Percentiles rank a stretch among this genome's conserved stretches.
Conservation (phyloP, 2,113 vertebrate genomes). For the Muntiacus muntjak region DNA sequence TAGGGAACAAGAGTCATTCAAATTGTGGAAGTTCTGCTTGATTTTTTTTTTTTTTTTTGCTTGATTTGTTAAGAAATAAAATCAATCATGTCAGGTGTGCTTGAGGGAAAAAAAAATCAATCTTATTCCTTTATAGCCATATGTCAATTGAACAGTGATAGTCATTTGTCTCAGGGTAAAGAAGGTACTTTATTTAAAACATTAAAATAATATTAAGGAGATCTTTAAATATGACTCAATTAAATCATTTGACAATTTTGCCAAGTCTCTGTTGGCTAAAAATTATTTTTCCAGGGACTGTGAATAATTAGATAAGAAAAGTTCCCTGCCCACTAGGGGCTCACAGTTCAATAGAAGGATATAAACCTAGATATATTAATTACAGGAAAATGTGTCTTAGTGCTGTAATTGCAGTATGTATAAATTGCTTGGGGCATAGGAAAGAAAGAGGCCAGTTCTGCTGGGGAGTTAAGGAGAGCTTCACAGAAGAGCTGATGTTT, state of each 20-base stretch:
- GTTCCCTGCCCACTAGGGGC: not conserved
- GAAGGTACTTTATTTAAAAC: not conserved
- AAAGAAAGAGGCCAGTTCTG: not conserved
- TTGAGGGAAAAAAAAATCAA: not conserved
- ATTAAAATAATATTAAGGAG: not conserved
- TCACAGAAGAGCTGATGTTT: not conserved
- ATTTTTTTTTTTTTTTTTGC: not conserved
- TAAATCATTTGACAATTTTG: not conserved
- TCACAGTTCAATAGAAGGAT: not conserved
- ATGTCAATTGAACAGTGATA: not conserved
- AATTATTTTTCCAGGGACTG: conserved; percentile 11
- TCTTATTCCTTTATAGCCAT: not conserved
- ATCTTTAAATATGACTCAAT: not conserved
- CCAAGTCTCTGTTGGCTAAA: not conserved
- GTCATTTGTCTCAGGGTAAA: not conserved
- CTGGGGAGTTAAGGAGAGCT: not conserved
- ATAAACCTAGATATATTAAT: not conserved
- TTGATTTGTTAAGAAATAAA: not conserved
- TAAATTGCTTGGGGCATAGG: not conserved
- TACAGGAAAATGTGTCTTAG: not conserved
- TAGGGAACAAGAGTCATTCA: not conserved
- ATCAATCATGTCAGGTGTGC: not conserved
- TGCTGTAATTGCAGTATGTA: not conserved
- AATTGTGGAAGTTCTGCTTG: not conserved
- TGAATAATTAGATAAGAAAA: not conserved